Conservation (phyloP, 2,888 invertebrate species). For the Hetaerina titia region DNA sequence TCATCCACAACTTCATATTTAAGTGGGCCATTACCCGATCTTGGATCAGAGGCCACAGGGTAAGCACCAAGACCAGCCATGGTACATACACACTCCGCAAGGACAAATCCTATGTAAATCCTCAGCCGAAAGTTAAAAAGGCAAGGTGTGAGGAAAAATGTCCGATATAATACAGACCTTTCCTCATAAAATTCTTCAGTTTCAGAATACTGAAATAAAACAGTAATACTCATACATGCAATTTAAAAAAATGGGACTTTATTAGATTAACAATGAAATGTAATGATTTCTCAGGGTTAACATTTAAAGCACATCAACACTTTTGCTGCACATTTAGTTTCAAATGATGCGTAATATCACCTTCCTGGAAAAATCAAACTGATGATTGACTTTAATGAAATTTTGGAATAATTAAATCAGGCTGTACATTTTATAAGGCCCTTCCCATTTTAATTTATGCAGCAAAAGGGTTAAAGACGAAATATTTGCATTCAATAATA, state of each 20-base stretch:
- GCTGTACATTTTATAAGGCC: no score
- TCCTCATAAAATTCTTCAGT: constrained; percentile 87
- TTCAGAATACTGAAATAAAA: constrained; percentile 85
- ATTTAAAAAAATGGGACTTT: neutral
- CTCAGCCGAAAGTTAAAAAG: constrained; percentile 94
- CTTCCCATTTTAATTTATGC: neutral
- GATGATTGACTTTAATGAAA: no score
- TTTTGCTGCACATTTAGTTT: neutral
- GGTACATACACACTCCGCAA: constrained; percentile 95
- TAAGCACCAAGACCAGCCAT: constrained; percentile 95
- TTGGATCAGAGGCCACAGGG: constrained; percentile 85
- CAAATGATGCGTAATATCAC: neutral
- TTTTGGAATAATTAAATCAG: no score
- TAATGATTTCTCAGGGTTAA: neutral
- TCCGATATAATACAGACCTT: constrained; percentile 86
- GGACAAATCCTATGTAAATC: constrained; percentile 92
- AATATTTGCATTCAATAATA: neutral
- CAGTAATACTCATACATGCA: neutral
- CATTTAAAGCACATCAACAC: neutral
- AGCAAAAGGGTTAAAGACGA: neutral
- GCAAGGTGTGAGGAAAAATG: constrained; percentile 91
- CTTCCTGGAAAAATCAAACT: neutral
- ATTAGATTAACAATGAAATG: no score
- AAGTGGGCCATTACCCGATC: constrained; percentile 91
- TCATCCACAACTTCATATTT: constrained; percentile 82